phyloP scores from a whole-genome alignment of 2,113 vertebrate species.

The Colius striatus region DNA sequence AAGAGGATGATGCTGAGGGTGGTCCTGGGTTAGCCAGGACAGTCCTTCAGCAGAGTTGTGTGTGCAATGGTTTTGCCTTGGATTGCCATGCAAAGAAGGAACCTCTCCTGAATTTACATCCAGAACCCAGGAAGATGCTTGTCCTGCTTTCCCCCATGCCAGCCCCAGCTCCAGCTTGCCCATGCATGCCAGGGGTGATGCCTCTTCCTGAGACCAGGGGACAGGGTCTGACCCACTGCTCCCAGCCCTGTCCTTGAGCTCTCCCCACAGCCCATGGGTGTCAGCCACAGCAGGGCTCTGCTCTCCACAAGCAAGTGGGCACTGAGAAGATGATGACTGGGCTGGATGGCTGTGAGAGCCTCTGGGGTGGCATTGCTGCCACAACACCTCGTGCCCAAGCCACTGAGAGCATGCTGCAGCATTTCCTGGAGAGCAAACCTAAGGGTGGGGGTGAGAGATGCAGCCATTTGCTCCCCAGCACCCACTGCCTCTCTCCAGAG shows the following conservation, averaged over 20 bases:
- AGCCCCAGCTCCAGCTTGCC: not conserved
- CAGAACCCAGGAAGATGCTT: not conserved
- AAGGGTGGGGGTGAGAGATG: not conserved
- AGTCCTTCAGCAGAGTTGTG: not conserved
- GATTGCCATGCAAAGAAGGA: not conserved
- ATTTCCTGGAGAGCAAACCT: not conserved
- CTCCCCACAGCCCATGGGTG: not conserved
- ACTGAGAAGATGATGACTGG: not conserved
- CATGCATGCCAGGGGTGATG: rapidly evolving
- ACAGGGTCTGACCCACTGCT: rapidly evolving
- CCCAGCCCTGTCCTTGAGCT: not conserved
- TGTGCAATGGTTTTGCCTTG: not conserved
- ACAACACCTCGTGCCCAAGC: not conserved
- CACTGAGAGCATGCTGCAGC: rapidly evolving
- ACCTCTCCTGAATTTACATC: not conserved
- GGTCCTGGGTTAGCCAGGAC: not conserved
- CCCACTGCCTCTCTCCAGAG: not conserved
- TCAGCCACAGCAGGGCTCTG: not conserved
- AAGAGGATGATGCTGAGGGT: not conserved
- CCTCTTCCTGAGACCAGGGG: not conserved
- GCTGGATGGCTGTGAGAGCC: not conserved
- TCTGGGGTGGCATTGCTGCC: not conserved
- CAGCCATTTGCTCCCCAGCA: not conserved
- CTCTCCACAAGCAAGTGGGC: not conserved
- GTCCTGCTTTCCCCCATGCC: not conserved